These are phyloP conservation scores for Harpagoxenus sublaevis DNA, from an alignment of 2,888 invertebrate species.

Conservation along the genomic window DNA sequence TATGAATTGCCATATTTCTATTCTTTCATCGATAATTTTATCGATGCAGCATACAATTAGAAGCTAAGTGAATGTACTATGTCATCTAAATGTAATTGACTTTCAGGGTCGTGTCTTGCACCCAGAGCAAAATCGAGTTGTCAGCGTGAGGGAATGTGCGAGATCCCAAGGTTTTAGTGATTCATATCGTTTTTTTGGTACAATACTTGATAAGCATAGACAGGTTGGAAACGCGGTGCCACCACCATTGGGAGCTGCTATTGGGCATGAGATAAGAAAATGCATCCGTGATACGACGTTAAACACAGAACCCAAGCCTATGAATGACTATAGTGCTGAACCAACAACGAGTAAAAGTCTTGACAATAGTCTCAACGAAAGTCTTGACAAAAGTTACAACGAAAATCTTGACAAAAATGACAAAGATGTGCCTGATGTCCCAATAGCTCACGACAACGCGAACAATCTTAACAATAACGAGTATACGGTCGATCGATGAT, in stretches of 20 bases:
- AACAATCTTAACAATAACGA: neutral
- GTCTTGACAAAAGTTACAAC: neutral
- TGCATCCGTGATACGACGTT: slow-evolving; percentile 52
- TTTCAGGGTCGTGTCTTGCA: slow-evolving; percentile 92
- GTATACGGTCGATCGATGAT: neutral
- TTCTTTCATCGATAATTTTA: neutral
- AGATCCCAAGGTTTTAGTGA: slow-evolving; percentile 95
- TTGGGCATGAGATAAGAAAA: slow-evolving; percentile 91
- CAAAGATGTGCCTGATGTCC: neutral
- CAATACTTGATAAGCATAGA: slow-evolving; percentile 92
- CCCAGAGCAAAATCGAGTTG: slow-evolving; percentile 92
- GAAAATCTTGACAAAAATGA: neutral
- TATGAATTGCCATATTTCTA: neutral
- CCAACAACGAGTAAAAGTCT: neutral
- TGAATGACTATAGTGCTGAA: neutral
- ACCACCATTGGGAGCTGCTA: slow-evolving; percentile 92
- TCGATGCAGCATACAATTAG: neutral
- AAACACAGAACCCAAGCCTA: neutral
- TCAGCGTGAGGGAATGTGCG: slow-evolving; percentile 95
- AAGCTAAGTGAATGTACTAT: neutral
- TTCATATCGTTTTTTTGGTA: slow-evolving; percentile 92
- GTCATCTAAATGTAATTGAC: neutral
- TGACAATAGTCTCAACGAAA: neutral
- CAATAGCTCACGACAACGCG: neutral
- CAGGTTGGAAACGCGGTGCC: slow-evolving; percentile 97